phyloP scores from a whole-genome alignment of 2,797 vertebrate species.

The Passerculus sandwichensis region DNA sequence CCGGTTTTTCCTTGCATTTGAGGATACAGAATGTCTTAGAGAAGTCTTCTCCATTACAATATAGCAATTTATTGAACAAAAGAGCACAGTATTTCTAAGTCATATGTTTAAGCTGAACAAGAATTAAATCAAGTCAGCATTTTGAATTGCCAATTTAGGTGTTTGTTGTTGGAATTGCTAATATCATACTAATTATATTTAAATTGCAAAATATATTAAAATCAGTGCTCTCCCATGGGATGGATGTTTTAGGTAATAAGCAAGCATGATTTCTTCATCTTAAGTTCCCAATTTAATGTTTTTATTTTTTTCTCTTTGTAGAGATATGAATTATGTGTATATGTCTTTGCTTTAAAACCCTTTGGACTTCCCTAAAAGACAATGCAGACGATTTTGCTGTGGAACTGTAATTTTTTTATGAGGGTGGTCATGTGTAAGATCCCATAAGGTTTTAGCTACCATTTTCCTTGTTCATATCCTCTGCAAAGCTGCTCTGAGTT shows the following conservation, averaged over 20 bases:
- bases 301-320: no score
- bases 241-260: conserved; percentile 51
- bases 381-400: neutral
- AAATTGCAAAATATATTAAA: conserved; percentile 61
- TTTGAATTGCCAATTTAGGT: conserved; percentile 35
- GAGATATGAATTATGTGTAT: neutral
- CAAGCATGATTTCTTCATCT: conserved; percentile 37
- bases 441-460: neutral
- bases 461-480: neutral
- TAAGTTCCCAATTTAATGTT: conserved; percentile 29
- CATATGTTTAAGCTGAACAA: neutral
- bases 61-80: neutral
- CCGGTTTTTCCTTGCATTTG: neutral
- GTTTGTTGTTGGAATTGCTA: conserved; percentile 49
- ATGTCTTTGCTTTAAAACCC: conserved; percentile 3
- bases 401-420: neutral
- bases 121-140: conserved; percentile 15
- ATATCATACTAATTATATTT: conserved; percentile 59
- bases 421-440: neutral
- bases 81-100: neutral
- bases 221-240: conserved; percentile 15
- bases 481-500: neutral
- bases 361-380: neutral
- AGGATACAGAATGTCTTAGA: neutral
- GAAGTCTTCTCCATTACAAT: neutral